phyloP scores from a whole-genome alignment of 2,113 vertebrate genomes.

The Notothenia rossii region DNA sequence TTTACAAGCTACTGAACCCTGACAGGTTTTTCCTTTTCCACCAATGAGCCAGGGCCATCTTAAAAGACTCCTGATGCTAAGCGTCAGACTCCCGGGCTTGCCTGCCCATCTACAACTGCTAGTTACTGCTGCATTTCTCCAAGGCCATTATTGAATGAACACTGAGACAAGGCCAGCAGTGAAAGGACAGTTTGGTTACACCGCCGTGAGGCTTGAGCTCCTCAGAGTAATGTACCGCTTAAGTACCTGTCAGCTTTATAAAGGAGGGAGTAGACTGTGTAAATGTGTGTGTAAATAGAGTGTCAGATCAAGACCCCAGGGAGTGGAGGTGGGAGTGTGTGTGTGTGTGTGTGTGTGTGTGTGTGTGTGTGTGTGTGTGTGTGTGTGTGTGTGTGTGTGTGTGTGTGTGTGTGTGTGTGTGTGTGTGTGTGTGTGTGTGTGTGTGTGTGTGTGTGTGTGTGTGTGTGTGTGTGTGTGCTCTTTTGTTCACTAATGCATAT shows the following conservation, averaged over 20 bases:
- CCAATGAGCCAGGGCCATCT: slow-evolving; percentile 34
- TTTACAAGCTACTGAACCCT: slow-evolving; percentile 30
- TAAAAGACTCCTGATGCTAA: slow-evolving; percentile 50
- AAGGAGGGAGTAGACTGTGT: slow-evolving; percentile 80
- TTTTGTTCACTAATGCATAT: slow-evolving; percentile 65
- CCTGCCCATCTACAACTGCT: slow-evolving; percentile 46
- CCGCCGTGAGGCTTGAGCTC: slow-evolving; percentile 71
- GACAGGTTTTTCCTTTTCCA: slow-evolving; percentile 42
- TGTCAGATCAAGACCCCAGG: slow-evolving; percentile 83
- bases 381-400: slow-evolving; percentile 46
- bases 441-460: slow-evolving; percentile 54
- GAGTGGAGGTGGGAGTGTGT: slow-evolving; percentile 73
- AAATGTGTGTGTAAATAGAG: slow-evolving; percentile 85
- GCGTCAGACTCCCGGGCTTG: slow-evolving; percentile 32
- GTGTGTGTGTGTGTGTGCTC: slow-evolving; percentile 48
- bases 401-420: slow-evolving; percentile 49
- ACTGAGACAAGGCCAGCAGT: slow-evolving; percentile 70
- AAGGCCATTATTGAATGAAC: slow-evolving; percentile 75
- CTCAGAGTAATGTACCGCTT: slow-evolving; percentile 82
- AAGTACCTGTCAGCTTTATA: slow-evolving; percentile 84
- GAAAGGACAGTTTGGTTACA: slow-evolving; percentile 75
- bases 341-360: slow-evolving; percentile 43
- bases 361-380: slow-evolving; percentile 51
- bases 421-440: slow-evolving; percentile 56
- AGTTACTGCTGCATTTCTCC: slow-evolving; percentile 59